phyloP scores from a whole-genome alignment of 1,140 invertebrate genomes.

The Pseudomyrmex concolor region DNA sequence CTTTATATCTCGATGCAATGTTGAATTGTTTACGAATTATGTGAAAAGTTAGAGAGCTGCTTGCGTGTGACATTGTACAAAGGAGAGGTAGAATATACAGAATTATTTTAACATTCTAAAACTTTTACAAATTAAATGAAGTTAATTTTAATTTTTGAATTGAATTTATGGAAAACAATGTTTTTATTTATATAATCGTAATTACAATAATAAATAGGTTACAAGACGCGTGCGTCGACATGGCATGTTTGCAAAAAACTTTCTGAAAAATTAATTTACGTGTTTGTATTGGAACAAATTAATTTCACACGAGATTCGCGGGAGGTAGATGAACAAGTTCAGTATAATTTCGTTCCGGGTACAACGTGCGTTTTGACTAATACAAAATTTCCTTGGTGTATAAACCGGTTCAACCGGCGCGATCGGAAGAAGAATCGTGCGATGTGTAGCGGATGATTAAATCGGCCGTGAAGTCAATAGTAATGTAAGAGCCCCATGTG shows the following conservation, averaged over 20 bases:
- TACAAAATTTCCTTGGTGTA: constrained; percentile 22
- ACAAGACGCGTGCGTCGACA: background rate
- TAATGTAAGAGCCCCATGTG: constrained; percentile 40
- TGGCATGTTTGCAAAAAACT: background rate
- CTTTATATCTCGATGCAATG: constrained; percentile 4
- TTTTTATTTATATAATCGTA: background rate
- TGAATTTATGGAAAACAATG: background rate
- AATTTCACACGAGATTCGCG: background rate
- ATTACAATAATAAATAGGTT: background rate
- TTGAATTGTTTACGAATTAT: background rate
- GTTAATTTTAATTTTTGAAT: background rate
- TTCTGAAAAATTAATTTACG: background rate
- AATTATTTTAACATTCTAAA: background rate
- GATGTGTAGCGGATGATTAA: constrained; percentile 50
- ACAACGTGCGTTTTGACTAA: constrained; percentile 20
- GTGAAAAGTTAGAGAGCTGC: background rate
- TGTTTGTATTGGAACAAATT: background rate
- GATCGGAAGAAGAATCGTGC: constrained; percentile 25
- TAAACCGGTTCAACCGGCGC: constrained; percentile 20
- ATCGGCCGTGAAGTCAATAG: constrained; percentile 52
- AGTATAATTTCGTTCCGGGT: background rate
- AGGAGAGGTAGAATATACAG: background rate
- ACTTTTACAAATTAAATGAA: background rate
- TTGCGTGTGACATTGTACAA: background rate
- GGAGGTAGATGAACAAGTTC: constrained; percentile 18